Evolutionary conservation across 2,888 invertebrate species (phyloP).

Genomic region (Isoperla grammatica): DNA sequence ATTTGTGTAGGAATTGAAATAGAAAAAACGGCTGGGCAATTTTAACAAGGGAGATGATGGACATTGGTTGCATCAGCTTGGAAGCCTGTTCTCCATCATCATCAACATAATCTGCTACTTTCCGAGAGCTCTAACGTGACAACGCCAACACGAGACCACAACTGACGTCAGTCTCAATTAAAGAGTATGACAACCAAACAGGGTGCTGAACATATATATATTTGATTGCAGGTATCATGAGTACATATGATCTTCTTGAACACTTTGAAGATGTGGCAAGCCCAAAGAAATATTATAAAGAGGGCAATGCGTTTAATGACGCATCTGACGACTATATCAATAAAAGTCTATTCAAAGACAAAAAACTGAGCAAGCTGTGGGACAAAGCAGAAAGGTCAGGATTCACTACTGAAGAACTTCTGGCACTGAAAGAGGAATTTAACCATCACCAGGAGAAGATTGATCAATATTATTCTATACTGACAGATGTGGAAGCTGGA

Average conservation of each 20-base stretch:
- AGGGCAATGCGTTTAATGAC: slow-evolving; percentile 50
- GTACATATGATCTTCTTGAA: slow-evolving; percentile 70
- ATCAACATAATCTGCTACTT: too few species aligned
- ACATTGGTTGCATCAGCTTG: too few species aligned
- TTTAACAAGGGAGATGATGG: too few species aligned
- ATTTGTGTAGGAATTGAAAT: too few species aligned
- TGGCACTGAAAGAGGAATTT: slow-evolving; percentile 82
- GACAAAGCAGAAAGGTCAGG: slow-evolving; percentile 81
- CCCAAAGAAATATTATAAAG: slow-evolving; percentile 51
- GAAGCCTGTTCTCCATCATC: too few species aligned
- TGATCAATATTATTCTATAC: slow-evolving; percentile 77
- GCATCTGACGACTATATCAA: slow-evolving; percentile 50
- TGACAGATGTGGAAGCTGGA: slow-evolving; percentile 62
- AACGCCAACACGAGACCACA: too few species aligned
- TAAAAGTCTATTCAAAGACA: slow-evolving; percentile 80
- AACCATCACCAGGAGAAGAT: slow-evolving; percentile 88
- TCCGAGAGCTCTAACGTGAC: too few species aligned
- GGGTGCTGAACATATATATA: too few species aligned
- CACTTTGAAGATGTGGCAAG: slow-evolving; percentile 68
- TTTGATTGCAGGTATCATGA: slow-evolving; percentile 58
- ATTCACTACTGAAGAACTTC: slow-evolving; percentile 73
- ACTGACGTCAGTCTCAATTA: too few species aligned
- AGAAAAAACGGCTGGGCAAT: too few species aligned
- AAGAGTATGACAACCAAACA: too few species aligned
- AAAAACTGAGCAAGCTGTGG: slow-evolving; percentile 85